phyloP scores from a whole-genome alignment of 2,888 invertebrate genomes.

The Chloromyia formosa region DNA sequence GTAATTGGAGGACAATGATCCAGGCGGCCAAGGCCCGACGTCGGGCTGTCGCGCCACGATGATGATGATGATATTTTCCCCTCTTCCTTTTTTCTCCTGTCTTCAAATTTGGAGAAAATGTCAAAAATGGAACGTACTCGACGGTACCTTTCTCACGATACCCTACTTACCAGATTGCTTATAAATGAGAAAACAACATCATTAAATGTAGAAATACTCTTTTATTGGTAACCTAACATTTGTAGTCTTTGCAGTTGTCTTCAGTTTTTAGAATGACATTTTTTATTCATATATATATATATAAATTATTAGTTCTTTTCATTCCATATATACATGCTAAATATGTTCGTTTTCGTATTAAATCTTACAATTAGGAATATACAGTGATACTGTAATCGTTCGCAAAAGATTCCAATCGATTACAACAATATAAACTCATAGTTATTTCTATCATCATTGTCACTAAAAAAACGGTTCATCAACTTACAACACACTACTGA shows the following conservation, averaged over 20 bases:
- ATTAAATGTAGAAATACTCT: slow-evolving; percentile 46
- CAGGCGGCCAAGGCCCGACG: no score
- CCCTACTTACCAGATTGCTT: no score
- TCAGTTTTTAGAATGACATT: slow-evolving; percentile 34
- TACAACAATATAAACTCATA: neutral
- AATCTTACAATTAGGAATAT: slow-evolving; percentile 22
- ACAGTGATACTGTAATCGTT: slow-evolving; percentile 17
- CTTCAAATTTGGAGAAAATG: no score
- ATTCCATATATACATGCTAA: slow-evolving; percentile 21
- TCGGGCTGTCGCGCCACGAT: no score
- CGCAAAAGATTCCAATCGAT: slow-evolving; percentile 6
- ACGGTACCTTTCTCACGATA: no score
- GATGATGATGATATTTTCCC: no score
- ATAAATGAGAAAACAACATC: slow-evolving; percentile 8
- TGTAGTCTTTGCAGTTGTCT: slow-evolving; percentile 49
- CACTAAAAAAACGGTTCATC: neutral
- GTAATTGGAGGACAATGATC: no score
- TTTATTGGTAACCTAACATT: slow-evolving; percentile 48
- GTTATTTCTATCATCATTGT: neutral
- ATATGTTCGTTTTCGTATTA: slow-evolving; percentile 20
- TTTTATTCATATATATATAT: neutral
- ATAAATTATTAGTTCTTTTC: slow-evolving; percentile 31
- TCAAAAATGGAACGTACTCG: no score
- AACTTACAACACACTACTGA: neutral
- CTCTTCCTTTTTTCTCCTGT: no score